Conservation (phyloP, 1,140 invertebrate species). For the Potamilus streckersoni region DNA sequence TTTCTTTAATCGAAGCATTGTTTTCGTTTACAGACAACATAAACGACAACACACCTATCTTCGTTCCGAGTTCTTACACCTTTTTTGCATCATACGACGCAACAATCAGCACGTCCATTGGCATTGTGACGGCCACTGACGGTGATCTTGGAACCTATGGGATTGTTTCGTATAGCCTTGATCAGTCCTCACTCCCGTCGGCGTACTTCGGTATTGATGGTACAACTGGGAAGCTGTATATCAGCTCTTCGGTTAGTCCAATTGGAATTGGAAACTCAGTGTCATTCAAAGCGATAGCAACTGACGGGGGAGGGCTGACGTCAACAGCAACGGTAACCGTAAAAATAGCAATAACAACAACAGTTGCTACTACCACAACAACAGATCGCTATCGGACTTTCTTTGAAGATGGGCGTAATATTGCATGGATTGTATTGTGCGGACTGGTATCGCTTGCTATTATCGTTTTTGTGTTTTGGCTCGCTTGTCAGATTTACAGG, state of each 20-base stretch:
- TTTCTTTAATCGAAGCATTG: no score
- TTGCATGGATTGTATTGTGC: constrained; percentile 3
- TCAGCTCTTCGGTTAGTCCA: not conserved
- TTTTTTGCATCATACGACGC: constrained; percentile 15
- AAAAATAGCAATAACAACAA: constrained; percentile 9
- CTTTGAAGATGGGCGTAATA: constrained; percentile 12
- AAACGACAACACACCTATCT: constrained; percentile 20
- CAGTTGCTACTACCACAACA: constrained; percentile 17
- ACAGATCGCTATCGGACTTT: constrained; percentile 12
- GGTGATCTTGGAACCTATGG: constrained; percentile 14
- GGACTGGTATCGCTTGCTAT: not conserved
- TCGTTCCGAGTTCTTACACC: constrained; percentile 4
- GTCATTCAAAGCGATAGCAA: constrained; percentile 1
- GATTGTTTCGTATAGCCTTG: constrained; percentile 5
- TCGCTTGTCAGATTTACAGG: not conserved
- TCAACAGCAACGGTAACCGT: constrained; percentile 14
- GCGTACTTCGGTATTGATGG: constrained; percentile 7
- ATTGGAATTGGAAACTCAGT: constrained; percentile 7
- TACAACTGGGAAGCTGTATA: constrained; percentile 1
- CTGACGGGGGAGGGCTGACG: constrained; percentile 7
- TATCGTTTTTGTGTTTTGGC: not conserved
- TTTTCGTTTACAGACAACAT: constrained; percentile 3
- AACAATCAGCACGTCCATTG: constrained; percentile 1
- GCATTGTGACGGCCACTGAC: constrained; percentile 16
- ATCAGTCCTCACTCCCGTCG: not conserved